Evolutionary conservation across 2,888 invertebrate genomes (phyloP).

Genomic region (Latrodectus elegans): DNA sequence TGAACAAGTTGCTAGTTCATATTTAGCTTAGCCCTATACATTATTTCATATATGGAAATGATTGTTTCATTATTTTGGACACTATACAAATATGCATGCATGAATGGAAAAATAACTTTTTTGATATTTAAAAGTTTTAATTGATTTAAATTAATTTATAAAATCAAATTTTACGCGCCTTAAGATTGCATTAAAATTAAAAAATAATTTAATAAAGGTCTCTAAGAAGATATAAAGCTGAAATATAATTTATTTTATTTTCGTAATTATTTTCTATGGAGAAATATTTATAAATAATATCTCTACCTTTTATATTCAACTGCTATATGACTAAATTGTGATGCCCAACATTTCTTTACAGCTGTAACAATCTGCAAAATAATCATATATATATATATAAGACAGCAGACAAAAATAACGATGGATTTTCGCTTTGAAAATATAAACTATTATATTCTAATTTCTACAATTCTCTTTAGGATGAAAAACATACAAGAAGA

Average conservation of each 20-base stretch:
- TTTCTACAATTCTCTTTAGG: too few species aligned
- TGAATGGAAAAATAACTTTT: background rate
- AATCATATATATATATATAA: background rate
- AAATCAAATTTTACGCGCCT: too few species aligned
- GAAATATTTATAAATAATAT: background rate
- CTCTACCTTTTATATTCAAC: conserved; percentile 82
- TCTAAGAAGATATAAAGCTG: background rate
- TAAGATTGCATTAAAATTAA: background rate
- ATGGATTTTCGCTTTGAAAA: too few species aligned
- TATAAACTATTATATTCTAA: too few species aligned
- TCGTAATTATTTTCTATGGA: background rate
- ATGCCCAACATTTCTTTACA: conserved; percentile 86
- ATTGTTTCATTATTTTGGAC: too few species aligned
- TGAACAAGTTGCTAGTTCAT: too few species aligned
- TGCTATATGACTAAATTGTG: conserved; percentile 85
- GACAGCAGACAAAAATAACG: too few species aligned
- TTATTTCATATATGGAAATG: too few species aligned
- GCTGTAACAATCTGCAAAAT: conserved; percentile 71
- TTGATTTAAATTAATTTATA: too few species aligned
- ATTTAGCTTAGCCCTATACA: too few species aligned
- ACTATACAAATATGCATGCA: background rate
- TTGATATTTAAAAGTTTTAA: background rate
- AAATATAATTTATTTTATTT: background rate
- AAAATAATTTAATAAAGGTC: background rate
- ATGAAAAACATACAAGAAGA: too few species aligned